Conservation (phyloP, 2,888 invertebrate genomes). For the Synergus laeviventris region DNA sequence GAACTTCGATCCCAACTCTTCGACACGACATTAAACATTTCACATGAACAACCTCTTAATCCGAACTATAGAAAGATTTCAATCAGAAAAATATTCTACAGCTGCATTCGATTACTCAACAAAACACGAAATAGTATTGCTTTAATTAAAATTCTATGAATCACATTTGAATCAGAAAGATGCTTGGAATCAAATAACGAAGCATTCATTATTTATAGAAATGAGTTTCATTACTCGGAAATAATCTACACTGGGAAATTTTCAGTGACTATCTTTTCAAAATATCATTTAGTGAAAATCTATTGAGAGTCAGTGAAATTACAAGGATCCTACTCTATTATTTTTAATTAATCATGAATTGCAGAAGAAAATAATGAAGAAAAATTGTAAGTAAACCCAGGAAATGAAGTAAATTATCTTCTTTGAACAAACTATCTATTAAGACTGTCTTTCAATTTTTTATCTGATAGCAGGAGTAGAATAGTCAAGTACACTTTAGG, state of each 20-base stretch:
- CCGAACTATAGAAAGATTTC: neutral
- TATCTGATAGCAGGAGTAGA: neutral
- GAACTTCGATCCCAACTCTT: slow-evolving; percentile 28
- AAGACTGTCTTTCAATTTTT: neutral
- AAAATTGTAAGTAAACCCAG: no score
- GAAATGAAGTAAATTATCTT: no score
- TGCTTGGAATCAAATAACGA: no score
- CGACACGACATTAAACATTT: slow-evolving; percentile 5
- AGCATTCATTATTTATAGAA: no score
- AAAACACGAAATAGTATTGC: neutral
- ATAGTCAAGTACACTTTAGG: slow-evolving; percentile 26
- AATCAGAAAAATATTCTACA: neutral
- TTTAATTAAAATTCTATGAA: neutral
- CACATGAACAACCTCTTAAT: neutral
- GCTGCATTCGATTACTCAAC: neutral
- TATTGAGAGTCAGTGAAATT: no score
- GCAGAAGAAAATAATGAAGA: no score
- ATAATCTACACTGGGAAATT: no score
- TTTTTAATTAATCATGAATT: no score
- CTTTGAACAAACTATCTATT: neutral
- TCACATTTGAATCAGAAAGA: neutral
- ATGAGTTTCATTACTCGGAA: no score
- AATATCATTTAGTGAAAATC: no score
- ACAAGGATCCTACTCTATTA: no score
- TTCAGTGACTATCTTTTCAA: no score